Evolutionary conservation across 2,888 invertebrate genomes (phyloP), one percentile per base, ranked within the genome.

Genomic region (Tinea pellionella): DNA sequence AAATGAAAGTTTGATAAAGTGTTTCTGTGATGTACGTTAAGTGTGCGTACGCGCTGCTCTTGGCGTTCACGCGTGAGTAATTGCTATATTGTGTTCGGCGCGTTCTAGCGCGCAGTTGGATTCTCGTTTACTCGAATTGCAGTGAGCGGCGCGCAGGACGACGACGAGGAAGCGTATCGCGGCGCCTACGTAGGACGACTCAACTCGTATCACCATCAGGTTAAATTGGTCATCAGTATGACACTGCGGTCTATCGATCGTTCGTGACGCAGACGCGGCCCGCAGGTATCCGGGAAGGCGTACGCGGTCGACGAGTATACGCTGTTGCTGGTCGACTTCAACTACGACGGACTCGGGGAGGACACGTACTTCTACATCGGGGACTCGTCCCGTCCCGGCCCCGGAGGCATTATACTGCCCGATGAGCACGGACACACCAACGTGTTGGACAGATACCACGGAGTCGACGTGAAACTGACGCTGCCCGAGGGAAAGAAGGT

Each of bases 321-420:
- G 0, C 81, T 97, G 59, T 81, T 96, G 9, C 75, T 97, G 62
- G 92, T 92, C 16, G 91, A 92, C 64, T 96, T 97, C 73, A 95
- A 92, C 74, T 97, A 97, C 67, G 96, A 97, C 74, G 97, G 96
- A 43, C 94, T 94, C 53, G 96, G 96, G 0, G 93, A 93, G 9
- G 97, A 97, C 73, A 94, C 96, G 1, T 97, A 95, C 80, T 97
- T 97, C 80, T 97, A 96, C 96, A 94, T 96, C 0, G 97, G 97
- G n/a, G 92, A 94, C 32, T 89, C 94, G 0, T 94, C 93, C 68
- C 88, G 96, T 16, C 96, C 96, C 0, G 96, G 96, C 0, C 95
- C 95, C 0, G 94, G 96, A 75, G 97, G 97, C 6, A 96, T 96
- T 74, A 96, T 96, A 61, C 93, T 97, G 53, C 94, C 96, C 0